Percentiles rank a stretch among this genome's conserved stretches.
phyloP scores from a whole-genome alignment of 1,140 invertebrate genomes.

The Aleiodes sp. region DNA sequence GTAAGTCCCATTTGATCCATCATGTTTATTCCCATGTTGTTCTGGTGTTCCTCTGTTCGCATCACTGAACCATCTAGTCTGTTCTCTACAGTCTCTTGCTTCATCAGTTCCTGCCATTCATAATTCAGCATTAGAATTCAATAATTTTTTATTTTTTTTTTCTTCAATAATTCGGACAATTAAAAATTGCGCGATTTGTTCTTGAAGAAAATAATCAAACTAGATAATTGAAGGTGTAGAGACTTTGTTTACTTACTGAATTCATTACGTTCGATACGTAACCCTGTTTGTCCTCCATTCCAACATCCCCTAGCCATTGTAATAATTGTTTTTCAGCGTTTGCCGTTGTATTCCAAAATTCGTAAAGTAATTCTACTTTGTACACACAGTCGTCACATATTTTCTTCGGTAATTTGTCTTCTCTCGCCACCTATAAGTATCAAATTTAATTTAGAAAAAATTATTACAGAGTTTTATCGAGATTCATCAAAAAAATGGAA shows the following conservation, averaged over 20 bases:
- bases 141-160: too few relatives aligned
- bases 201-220: too few relatives aligned
- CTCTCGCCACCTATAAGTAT: constrained; percentile 67
- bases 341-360: constrained; percentile 70
- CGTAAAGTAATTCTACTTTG: constrained; percentile 70
- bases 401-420: constrained; percentile 71
- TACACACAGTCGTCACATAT: constrained; percentile 71
- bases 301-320: constrained; percentile 65
- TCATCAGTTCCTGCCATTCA: constrained; percentile 53
- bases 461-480: too few relatives aligned
- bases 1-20: constrained; percentile 59
- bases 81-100: constrained; percentile 58
- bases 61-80: constrained; percentile 59
- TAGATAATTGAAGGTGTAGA: too few relatives aligned
- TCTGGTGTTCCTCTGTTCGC: constrained; percentile 58
- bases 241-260: constrained; percentile 52
- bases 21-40: constrained; percentile 58
- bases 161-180: constrained; percentile 51
- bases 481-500: too few relatives aligned
- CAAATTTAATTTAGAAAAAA: too few relatives aligned
- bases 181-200: too few relatives aligned
- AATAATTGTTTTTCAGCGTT: constrained; percentile 70
- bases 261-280: constrained; percentile 55
- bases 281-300: constrained; percentile 59
- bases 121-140: too few relatives aligned